Percentiles rank a stretch among this genome's conserved stretches.
phyloP scores from a whole-genome alignment of 2,797 vertebrate species.

The Spea hammondii region DNA sequence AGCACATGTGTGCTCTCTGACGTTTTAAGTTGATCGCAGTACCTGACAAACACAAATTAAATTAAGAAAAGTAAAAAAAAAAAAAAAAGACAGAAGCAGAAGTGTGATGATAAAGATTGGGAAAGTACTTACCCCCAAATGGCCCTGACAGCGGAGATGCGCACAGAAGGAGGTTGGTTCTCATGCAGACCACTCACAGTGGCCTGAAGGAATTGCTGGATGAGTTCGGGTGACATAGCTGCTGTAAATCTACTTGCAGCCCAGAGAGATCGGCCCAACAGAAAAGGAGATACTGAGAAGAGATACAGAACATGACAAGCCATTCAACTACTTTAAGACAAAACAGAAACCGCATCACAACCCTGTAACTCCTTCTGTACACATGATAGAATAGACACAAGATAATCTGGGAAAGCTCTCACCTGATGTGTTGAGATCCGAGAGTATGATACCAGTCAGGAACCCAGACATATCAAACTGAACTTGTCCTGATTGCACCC shows the following conservation, averaged over 20 bases:
- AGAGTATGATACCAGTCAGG: conserved; percentile 88
- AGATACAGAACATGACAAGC: background rate
- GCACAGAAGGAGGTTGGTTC: conserved; percentile 90
- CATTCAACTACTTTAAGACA: background rate
- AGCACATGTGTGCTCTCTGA: conserved; percentile 92
- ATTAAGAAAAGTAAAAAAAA: background rate
- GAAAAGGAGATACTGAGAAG: conserved; percentile 85
- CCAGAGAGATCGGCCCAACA: conserved; percentile 94
- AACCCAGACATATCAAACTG: conserved; percentile 98
- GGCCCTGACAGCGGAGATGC: conserved; percentile 93
- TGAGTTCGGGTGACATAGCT: conserved; percentile 95
- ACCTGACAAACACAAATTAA: conserved; percentile 65
- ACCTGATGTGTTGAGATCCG: conserved; percentile 93
- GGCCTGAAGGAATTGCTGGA: conserved; percentile 97
- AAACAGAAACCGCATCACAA: background rate
- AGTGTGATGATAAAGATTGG: background rate
- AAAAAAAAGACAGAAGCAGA: background rate
- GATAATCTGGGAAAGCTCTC: conserved; percentile 2
- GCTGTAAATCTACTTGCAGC: conserved; percentile 95
- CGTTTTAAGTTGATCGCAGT: conserved; percentile 96
- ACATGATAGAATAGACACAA: too few species aligned
- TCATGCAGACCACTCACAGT: conserved; percentile 95
- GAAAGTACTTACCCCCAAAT: conserved; percentile 89
- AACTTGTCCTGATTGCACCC: conserved; percentile 88
- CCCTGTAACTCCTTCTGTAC: too few species aligned